Evolutionary conservation across 2,888 invertebrate species (phyloP).

Genomic region (Tetrapedia diversipes): DNA sequence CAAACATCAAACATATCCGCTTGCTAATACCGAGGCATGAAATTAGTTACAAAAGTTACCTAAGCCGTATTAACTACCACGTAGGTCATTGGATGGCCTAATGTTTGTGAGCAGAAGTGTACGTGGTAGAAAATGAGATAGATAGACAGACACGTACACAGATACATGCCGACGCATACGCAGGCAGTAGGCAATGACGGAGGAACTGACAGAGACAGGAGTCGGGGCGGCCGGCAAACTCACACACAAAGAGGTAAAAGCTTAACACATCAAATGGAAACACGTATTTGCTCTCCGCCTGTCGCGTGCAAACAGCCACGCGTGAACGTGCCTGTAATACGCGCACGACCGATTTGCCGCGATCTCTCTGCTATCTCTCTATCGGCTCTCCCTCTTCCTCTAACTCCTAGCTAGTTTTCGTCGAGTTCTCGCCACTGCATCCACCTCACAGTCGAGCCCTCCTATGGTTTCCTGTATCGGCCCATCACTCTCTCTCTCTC

Average conservation of each 20-base stretch:
- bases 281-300: slow-evolving; percentile 77
- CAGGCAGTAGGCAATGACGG: neutral
- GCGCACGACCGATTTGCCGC: slow-evolving; percentile 61
- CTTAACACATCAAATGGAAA: slow-evolving; percentile 73
- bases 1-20: too few relatives aligned
- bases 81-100: too few relatives aligned
- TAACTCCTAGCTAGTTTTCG: neutral
- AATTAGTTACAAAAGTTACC: too few relatives aligned
- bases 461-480: neutral
- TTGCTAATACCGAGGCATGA: too few relatives aligned
- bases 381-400: slow-evolving; percentile 18
- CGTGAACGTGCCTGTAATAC: slow-evolving; percentile 64
- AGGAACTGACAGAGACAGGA: slow-evolving; percentile 33
- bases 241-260: slow-evolving; percentile 61
- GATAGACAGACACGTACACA: neutral
- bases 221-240: slow-evolving; percentile 14
- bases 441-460: neutral
- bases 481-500: neutral
- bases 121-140: too few relatives aligned
- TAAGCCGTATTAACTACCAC: too few relatives aligned
- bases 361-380: slow-evolving; percentile 52
- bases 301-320: slow-evolving; percentile 68
- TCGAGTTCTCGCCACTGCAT: slow-evolving; percentile 7
- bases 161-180: neutral
- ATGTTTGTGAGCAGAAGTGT: too few relatives aligned